Evolutionary conservation across 2,888 invertebrate genomes (phyloP).

Genomic region (Pandemis corylana): DNA sequence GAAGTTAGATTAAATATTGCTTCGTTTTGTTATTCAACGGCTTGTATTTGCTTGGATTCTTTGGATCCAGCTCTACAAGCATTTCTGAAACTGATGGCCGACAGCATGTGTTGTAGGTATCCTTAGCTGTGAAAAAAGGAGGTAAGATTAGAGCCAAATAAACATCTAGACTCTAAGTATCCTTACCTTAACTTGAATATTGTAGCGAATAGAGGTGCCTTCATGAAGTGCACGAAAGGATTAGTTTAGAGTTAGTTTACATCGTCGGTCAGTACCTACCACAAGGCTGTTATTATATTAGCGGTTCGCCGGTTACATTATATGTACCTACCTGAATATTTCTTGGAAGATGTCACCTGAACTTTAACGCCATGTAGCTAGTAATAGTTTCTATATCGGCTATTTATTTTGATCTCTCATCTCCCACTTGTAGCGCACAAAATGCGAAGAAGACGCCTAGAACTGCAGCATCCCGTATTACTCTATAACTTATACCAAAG

Average conservation of each 20-base stretch:
- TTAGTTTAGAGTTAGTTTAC: too few relatives aligned
- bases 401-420: not conserved
- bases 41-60: not conserved
- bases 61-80: conserved; percentile 11
- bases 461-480: not conserved
- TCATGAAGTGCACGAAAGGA: too few relatives aligned
- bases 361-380: not conserved
- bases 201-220: too few relatives aligned
- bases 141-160: too few relatives aligned
- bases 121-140: not conserved
- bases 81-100: conserved; percentile 2
- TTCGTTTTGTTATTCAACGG: not conserved
- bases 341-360: not conserved
- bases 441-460: not conserved
- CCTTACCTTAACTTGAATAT: too few relatives aligned
- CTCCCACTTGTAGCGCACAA: not conserved
- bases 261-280: too few relatives aligned
- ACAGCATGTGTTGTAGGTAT: not conserved
- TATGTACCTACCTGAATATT: too few relatives aligned
- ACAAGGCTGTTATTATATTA: too few relatives aligned
- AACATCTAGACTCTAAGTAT: too few relatives aligned
- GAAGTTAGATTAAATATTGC: not conserved
- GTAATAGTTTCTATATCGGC: not conserved
- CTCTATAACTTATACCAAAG: not conserved
- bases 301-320: too few relatives aligned